Base-by-base conservation (phyloP, 2,888 invertebrate species). In the Nephrotoma appendiculata region DNA sequence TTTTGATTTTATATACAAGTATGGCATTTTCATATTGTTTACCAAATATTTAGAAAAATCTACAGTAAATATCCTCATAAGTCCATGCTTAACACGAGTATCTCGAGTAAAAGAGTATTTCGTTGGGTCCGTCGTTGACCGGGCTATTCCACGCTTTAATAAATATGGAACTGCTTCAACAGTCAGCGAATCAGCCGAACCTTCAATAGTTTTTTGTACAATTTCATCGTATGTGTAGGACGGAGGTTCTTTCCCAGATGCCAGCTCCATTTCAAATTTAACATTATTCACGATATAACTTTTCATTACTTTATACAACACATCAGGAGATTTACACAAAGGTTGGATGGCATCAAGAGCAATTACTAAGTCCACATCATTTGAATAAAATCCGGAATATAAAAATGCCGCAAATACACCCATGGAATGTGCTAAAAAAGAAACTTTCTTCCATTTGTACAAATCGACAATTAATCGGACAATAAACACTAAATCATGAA, bases 351-450 rank as follows among this genome's bases (percentile, higher is more conserved):
- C 90, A 89, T 92, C 91, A 71, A 92, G 89, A 2, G 89, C 90
- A 87, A 91, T 90, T 15, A 91, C 88, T 90, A 92, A 90, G 85
- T 91, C 91, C 4, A 90, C 89, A 88, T 91, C 91, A 12, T 91
- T 92, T 0, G 91, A 91, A 89, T 93, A 96, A 1, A 94, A 89
- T 86, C 93, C 92, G 0, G 95, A 92, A 89, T 94, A 96, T 5
- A 94, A 91, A 90, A 94, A 94, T 11, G 92, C 92, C 12, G 93
- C 92, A 57, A 94, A 93, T 0, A 94, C 93, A 1, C 95, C 94
- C 93, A 95, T 93, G 0, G 96, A 96, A 90, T 96, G 96, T 1
- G 94, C 94, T 85, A 96, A 89, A 11, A 96, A 89, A 0, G 95
- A 94, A 0, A 96, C 91, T 90, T 94, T 94, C 12, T 94, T 92